Evolutionary conservation across 64 coral and sea anemone species (phyloP).

Genomic region (Montipora cactus): DNA sequence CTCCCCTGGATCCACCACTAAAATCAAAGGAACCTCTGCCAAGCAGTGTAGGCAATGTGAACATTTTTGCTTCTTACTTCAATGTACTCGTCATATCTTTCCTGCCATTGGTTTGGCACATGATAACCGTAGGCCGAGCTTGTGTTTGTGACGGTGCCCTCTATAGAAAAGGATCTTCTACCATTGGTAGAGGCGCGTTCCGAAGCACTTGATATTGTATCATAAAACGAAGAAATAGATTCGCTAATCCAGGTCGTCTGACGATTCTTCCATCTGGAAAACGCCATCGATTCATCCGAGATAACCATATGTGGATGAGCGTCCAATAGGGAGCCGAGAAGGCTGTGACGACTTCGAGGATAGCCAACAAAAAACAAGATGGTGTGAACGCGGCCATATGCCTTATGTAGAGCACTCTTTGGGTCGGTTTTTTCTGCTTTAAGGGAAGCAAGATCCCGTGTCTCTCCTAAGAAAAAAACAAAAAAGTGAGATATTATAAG

Average conservation of each 20-base stretch:
- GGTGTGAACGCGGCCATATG: constrained; percentile 68
- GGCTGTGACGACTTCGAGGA: constrained; percentile 80
- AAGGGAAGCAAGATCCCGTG: too few relatives aligned
- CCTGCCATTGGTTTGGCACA: constrained; percentile 19
- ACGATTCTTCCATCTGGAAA: background rate
- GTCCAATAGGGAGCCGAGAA: constrained; percentile 86
- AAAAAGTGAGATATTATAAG: too few relatives aligned
- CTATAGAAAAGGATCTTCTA: background rate
- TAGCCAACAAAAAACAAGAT: constrained; percentile 91
- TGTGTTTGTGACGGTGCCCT: background rate
- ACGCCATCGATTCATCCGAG: constrained; percentile 60
- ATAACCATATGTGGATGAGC: constrained; percentile 86
- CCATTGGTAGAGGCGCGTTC: background rate
- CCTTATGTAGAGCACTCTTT: background rate
- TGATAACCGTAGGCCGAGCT: background rate
- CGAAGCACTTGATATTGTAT: background rate
- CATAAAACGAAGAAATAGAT: background rate
- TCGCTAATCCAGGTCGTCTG: too few relatives aligned
- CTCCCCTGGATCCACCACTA: too few relatives aligned
- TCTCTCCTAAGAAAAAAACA: too few relatives aligned
- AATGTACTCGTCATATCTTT: background rate
- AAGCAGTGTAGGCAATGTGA: too few relatives aligned
- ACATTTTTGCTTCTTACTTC: background rate
- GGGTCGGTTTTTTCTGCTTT: too few relatives aligned
- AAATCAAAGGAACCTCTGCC: too few relatives aligned